Conservation (phyloP, 1,140 invertebrate species). For the Tachypleus tridentatus region DNA sequence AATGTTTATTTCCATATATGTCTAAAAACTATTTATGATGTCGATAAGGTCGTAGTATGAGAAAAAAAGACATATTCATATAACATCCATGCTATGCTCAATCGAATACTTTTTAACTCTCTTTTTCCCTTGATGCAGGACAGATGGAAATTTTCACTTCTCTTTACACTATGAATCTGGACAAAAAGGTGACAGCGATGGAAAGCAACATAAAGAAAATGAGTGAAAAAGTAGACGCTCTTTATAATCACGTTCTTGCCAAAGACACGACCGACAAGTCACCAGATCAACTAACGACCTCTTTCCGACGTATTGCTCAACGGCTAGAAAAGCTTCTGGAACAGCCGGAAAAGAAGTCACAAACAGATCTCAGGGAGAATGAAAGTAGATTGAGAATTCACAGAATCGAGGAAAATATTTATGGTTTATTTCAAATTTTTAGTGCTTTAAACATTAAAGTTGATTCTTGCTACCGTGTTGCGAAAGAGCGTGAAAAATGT, state of each 20-base stretch:
- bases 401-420: slow-evolving; percentile 17
- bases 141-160: too few species aligned
- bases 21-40: too few species aligned
- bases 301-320: neutral
- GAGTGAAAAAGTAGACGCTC: slow-evolving; percentile 10
- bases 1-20: too few species aligned
- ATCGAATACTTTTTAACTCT: too few species aligned
- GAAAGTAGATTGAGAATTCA: slow-evolving; percentile 8
- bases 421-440: slow-evolving; percentile 17
- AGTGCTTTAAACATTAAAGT: slow-evolving; percentile 14
- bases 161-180: neutral
- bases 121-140: too few species aligned
- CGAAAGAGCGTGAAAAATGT: too few species aligned
- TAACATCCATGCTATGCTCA: too few species aligned
- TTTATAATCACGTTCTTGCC: slow-evolving; percentile 11
- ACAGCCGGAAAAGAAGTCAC: slow-evolving; percentile 3
- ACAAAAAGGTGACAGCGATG: slow-evolving; percentile 4
- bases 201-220: slow-evolving; percentile 10
- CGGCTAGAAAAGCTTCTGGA: slow-evolving; percentile 9
- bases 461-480: slow-evolving; percentile 2
- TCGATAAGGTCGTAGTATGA: too few species aligned
- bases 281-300: slow-evolving; percentile 5
- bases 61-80: too few species aligned
- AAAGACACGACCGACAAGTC: slow-evolving; percentile 15
- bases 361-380: slow-evolving; percentile 9